Conservation (phyloP, 1,140 invertebrate genomes). For the Chionoecetes opilio region DNA sequence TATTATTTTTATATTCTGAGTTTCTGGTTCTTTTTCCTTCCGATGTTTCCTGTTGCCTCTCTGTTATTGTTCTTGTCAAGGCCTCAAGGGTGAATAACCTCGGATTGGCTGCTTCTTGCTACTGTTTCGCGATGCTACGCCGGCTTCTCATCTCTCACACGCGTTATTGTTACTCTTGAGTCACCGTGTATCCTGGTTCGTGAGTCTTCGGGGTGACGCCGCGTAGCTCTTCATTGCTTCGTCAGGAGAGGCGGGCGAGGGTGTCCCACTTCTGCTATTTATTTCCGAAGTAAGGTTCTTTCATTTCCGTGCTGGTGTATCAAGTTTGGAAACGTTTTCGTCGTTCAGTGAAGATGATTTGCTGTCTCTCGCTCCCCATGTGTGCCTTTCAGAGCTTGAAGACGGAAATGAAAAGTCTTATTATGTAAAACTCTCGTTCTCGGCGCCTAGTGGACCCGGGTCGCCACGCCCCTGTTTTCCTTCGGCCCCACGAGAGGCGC, state of each 20-base stretch:
- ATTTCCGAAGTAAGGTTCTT: constrained; percentile 29
- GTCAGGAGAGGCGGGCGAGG: not conserved
- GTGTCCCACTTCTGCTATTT: constrained; percentile 3
- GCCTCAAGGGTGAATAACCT: not conserved
- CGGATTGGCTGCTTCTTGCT: not conserved
- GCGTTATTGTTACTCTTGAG: not conserved
- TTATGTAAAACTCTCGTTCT: constrained; percentile 20
- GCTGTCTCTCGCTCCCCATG: not conserved
- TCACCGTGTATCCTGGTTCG: not conserved
- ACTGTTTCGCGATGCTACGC: not conserved
- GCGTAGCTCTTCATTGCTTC: not conserved
- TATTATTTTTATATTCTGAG: not conserved
- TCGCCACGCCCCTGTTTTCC: constrained; percentile 10
- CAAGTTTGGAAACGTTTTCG: constrained; percentile 7
- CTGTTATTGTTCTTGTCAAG: not conserved
- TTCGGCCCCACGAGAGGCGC: not conserved
- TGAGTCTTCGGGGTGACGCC: not conserved
- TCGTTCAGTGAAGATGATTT: constrained; percentile 20
- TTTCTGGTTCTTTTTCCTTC: not conserved
- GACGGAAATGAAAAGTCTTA: constrained; percentile 20
- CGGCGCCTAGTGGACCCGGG: not conserved
- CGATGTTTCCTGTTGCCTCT: not conserved
- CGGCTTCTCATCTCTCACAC: not conserved
- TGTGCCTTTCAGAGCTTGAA: not conserved
- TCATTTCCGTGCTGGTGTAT: constrained; percentile 10